Base-by-base conservation (phyloP, 2,797 vertebrate genomes). In the Limnodromus scolopaceus region DNA sequence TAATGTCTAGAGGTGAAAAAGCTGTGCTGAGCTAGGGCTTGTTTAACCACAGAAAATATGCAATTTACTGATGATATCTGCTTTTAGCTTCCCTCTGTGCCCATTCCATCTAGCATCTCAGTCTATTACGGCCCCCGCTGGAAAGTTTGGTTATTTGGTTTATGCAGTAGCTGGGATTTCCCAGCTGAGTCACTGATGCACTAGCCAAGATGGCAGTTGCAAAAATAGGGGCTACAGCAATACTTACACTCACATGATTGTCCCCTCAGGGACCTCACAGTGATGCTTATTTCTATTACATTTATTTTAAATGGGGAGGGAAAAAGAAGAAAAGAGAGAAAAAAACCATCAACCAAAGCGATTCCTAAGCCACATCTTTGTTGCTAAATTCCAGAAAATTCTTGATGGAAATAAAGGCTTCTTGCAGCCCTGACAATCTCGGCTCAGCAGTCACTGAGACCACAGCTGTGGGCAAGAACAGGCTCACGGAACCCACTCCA, bases 91-190 rank as follows among this genome's bases (percentile, higher is more conserved):
- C 95, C 93, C 85, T 90, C 94, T 84, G 92, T 6, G 72, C 79
- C 85, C 65, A 84, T 84, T 94, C 54, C 65, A 68, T 81, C 57
- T 5, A 71, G 53, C 76, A 61, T 25, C 69, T 71, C 69, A 58
- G 85, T 13, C 69, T 90, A 14, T 81, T 75, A 96, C 1, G 1
- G 72, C 84, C 89, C 71, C 55, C 1, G 0, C 69, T 83, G 76
- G 83, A 80, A 96, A 85, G 89, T 94, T 90, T 93, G 91, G 78
- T 51, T 80, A 49, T 91, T 93, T 85, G 78, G 72, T 90, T 96
- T 81, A 75, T 71, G 76, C 76, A 92, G 79, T 39, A 81, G 89
- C 82, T 93, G 92, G 90, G 69, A 92, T 95, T 95, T 92, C 93
- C 92, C 90, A 95, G 76, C 61, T 69, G 92, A 93, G 87, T 81